Conservation (phyloP, 2,888 invertebrate species). For the Chalcosyrphus nemorum region DNA sequence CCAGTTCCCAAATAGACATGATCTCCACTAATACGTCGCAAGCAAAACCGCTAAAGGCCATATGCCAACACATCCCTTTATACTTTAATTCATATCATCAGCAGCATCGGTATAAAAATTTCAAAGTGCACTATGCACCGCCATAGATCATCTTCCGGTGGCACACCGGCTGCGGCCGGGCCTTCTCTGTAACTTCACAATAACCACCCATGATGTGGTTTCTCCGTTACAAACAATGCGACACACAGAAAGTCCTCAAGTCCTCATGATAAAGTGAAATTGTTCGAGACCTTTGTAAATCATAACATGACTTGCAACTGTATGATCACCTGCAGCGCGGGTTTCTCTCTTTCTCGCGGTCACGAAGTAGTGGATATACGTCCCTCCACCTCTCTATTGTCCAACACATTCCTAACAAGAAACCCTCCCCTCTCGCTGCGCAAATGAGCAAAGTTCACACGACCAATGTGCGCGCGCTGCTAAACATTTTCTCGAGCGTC, state of each 20-base stretch:
- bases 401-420: slow-evolving; percentile 39
- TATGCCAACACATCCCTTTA: slow-evolving; percentile 1
- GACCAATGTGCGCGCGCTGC: slow-evolving; percentile 53
- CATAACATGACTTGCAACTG: slow-evolving; percentile 67
- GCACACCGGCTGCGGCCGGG: no score
- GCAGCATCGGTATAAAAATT: slow-evolving; percentile 27
- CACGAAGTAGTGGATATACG: slow-evolving; percentile 43
- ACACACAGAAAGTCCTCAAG: slow-evolving; percentile 21
- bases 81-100: slow-evolving; percentile 1
- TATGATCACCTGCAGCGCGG: slow-evolving; percentile 68
- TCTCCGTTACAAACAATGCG: slow-evolving; percentile 20
- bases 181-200: slow-evolving; percentile 20
- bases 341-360: slow-evolving; percentile 57
- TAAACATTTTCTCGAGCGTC: slow-evolving; percentile 38
- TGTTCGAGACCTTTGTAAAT: slow-evolving; percentile 68
- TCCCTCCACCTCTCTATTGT: neutral
- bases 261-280: slow-evolving; percentile 65
- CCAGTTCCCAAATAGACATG: neutral
- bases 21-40: neutral
- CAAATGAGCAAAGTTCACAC: slow-evolving; percentile 65
- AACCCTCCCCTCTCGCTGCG: slow-evolving; percentile 31
- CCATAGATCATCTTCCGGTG: slow-evolving; percentile 56
- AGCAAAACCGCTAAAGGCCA: neutral
- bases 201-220: slow-evolving; percentile 60
- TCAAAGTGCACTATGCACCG: slow-evolving; percentile 14